phyloP scores from a whole-genome alignment of 1,140 invertebrate genomes.

The Solen grandis region DNA sequence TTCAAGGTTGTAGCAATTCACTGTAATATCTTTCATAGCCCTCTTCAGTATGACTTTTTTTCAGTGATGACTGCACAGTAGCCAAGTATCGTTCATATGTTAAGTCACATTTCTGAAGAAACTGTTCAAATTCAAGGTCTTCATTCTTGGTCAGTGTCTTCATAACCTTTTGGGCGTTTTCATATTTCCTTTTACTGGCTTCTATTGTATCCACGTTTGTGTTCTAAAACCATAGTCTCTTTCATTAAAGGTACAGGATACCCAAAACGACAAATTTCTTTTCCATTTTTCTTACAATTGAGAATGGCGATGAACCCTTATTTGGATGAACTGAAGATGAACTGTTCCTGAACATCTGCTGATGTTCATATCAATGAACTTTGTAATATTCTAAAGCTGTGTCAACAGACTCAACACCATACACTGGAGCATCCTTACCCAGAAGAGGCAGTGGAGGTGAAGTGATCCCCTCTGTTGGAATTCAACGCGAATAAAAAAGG shows the following conservation, averaged over 20 bases:
- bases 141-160: conserved; percentile 14
- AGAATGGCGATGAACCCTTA: conserved; percentile 56
- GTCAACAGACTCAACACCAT: conserved; percentile 11
- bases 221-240: conserved; percentile 56
- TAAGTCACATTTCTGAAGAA: no score
- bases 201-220: conserved; percentile 21
- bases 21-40: conserved; percentile 31
- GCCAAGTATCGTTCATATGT: conserved; percentile 52
- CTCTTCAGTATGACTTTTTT: conserved; percentile 55
- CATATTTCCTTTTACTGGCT: conserved; percentile 13
- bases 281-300: conserved; percentile 55
- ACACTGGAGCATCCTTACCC: conserved; percentile 75
- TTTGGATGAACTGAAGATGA: conserved; percentile 45
- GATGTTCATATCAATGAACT: conserved; percentile 53
- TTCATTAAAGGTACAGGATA: conserved; percentile 56
- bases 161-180: conserved; percentile 17
- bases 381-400: conserved; percentile 26
- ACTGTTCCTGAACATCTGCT: no score
- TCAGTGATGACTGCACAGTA: conserved; percentile 48
- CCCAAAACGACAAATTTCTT: conserved; percentile 26
- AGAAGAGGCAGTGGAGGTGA: conserved; percentile 57
- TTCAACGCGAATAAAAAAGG: conserved; percentile 51
- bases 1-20: conserved; percentile 49
- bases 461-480: conserved; percentile 54
- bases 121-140: conserved; percentile 26